Evolutionary conservation across 2,888 invertebrate genomes (phyloP), one percentile per base, ranked within the genome.

Genomic region (Thalpophila matura): DNA sequence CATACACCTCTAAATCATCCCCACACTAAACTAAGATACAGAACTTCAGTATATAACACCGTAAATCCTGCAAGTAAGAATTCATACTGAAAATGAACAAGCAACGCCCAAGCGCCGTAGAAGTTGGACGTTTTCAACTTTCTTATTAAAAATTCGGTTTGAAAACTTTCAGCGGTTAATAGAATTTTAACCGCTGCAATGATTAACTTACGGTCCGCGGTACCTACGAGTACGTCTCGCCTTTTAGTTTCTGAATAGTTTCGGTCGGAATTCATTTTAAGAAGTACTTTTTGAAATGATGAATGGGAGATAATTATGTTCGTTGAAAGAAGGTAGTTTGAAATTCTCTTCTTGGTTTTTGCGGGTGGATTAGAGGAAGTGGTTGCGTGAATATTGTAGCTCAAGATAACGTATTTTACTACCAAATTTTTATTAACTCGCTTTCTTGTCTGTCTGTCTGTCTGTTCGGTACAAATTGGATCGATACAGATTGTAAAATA

Each of bases 131-230:
- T 77, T 72, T 75, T 82, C 78, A 85, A 87, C 83, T 89, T 90
- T 87, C 87, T 89, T 89, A 90, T 91, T 90, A 91, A 91, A 91
- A 91, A 90, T 90, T 90, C 85, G 83, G 87, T 87, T 88, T 84
- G 80, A 65, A 80, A 88, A 89, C 85, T 91, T 86, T 71, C 38
- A 40, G 57, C 80, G 77, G 82, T 83, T 89, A 91, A 91, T 91
- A 87, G 89, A 91, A 90, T 91, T 89, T 91, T 89, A 90, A 90
- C 84, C 84, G 77, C 84, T 70, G 83, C 83, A 77, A 85, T 88
- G 85, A 89, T 89, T 89, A 87, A 89, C 86, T 89, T 87, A 80
- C 69, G 65, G 47, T 61, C 26, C 49, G 46, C 43, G 33, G 68
- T 55, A 54, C 60, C 60, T 75, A 70, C 29, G 43, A 47, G 64